phyloP scores from a whole-genome alignment of 2,888 invertebrate genomes.

The Griposia aprilina region DNA sequence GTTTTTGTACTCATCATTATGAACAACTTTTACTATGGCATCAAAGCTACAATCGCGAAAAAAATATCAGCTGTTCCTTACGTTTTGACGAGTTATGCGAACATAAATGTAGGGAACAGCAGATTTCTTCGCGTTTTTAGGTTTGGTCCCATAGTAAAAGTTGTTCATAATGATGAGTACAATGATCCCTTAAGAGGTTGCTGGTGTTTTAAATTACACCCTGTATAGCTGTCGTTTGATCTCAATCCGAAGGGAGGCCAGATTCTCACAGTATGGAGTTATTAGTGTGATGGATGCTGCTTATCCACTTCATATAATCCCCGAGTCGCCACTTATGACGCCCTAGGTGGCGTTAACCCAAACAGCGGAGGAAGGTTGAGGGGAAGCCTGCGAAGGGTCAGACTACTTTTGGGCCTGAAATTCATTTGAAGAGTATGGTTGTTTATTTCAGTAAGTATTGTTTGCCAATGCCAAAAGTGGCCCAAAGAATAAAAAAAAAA shows the following conservation, averaged over 20 bases:
- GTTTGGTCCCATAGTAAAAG: too few relatives aligned
- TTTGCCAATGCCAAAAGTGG: background rate
- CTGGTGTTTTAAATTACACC: too few relatives aligned
- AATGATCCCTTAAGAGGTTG: too few relatives aligned
- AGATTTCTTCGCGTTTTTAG: too few relatives aligned
- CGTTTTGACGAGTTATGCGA: too few relatives aligned
- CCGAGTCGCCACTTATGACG: conserved; percentile 40
- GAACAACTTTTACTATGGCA: too few relatives aligned
- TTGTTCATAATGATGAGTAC: too few relatives aligned
- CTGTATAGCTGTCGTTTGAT: conserved; percentile 8
- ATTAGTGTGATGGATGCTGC: conserved; percentile 46
- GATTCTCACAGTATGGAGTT: conserved; percentile 39
- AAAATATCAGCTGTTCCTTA: too few relatives aligned
- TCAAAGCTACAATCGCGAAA: too few relatives aligned
- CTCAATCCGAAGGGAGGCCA: conserved; percentile 1
- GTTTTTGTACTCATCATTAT: too few relatives aligned
- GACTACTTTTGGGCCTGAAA: background rate
- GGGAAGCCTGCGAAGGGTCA: conserved; percentile 26
- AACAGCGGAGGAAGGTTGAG: conserved; percentile 24
- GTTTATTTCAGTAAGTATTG: too few relatives aligned
- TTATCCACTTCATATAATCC: conserved; percentile 53
- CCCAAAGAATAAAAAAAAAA: background rate
- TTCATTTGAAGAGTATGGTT: background rate
- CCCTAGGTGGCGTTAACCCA: conserved; percentile 45
- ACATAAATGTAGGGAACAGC: too few relatives aligned